Base-by-base conservation (phyloP, 2,797 vertebrate species). In the Rhadinocentrus ornatus region DNA sequence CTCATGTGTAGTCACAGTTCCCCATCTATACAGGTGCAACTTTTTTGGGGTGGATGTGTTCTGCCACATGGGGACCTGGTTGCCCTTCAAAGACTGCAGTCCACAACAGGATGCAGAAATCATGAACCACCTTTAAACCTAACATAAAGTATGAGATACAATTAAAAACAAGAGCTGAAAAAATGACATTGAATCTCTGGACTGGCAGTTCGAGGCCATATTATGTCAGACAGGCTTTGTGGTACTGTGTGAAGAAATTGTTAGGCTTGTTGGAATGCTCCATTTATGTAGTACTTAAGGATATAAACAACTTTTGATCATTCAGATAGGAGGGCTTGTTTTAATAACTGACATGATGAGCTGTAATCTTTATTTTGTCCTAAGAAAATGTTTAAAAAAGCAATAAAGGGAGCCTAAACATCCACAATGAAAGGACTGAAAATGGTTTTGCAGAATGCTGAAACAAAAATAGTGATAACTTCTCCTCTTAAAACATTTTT, bases 401-500 rank as follows among this genome's bases (percentile, higher is more conserved):
- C 39, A 18, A 18, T 12, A 12, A 24, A 24, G n/a, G 15, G 15
- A 11, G 16, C 22, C 9, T 3, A 12, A 22, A 52, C 11, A 52
- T 52, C 2, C 18, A n/a, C n/a, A 35, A 22, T 34, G 11, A 34
- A 31, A 35, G 18, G 29, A 20, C 31, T n/a, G 20, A 3, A 34
- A 27, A 34, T 0, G 16, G 27, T 62, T 70, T 27, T 5, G 39
- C 18, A 22, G 18, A 29, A 31, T 24, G 8, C 4, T 50, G 18
- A 22, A 50, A 24, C 8, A 50, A 48, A n/a, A 50, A 22, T 2
- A 24, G 50, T 24, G 2, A 15, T 53, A 44, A 56, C 53, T 6
- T 35, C 37, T 70, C 61, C n/a, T 62, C 24, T 61, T 56, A 22
- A 39, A 62, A 69, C 24, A 58, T 26, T n/a, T 29, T 64, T 16